phyloP scores from a whole-genome alignment of 2,888 invertebrate genomes.

The Autographa gamma region DNA sequence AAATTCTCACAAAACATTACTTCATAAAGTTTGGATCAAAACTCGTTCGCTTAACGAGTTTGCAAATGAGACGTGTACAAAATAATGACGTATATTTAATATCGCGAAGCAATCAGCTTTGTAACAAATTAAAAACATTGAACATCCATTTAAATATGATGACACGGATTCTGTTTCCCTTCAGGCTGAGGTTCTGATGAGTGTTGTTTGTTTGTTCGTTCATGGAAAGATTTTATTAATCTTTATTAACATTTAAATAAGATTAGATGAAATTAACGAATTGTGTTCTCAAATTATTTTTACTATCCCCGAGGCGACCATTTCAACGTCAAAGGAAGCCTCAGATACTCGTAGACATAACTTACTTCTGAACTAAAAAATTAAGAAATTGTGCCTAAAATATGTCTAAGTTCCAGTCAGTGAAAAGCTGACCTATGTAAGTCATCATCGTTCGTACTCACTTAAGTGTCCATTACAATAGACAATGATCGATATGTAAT shows the following conservation, averaged over 20 bases:
- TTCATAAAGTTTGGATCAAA: conserved; percentile 26
- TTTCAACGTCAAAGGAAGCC: too few species aligned
- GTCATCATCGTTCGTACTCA: too few species aligned
- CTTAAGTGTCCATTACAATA: too few species aligned
- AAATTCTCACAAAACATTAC: conserved; percentile 25
- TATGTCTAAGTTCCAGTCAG: too few species aligned
- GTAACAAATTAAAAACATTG: conserved; percentile 50
- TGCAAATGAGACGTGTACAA: conserved; percentile 29
- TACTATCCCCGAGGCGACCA: too few species aligned
- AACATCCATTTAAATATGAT: conserved; percentile 40
- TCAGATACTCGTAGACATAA: too few species aligned
- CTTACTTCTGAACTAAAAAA: too few species aligned
- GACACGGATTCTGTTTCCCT: conserved; percentile 12
- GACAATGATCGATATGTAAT: too few species aligned
- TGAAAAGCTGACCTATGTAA: too few species aligned
- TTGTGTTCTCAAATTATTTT: too few species aligned
- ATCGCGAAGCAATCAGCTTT: conserved; percentile 39
- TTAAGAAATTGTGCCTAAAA: too few species aligned
- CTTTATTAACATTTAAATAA: not conserved
- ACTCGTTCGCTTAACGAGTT: conserved; percentile 47
- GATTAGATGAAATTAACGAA: not conserved
- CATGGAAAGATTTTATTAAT: not conserved
- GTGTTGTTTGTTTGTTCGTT: not conserved
- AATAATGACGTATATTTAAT: conserved; percentile 43
- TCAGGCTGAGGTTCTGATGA: conserved; percentile 21